Evolutionary conservation across 2,888 invertebrate genomes (phyloP), one percentile per base, ranked within the genome.

Genomic region (Himalopsyche tibetana): DNA sequence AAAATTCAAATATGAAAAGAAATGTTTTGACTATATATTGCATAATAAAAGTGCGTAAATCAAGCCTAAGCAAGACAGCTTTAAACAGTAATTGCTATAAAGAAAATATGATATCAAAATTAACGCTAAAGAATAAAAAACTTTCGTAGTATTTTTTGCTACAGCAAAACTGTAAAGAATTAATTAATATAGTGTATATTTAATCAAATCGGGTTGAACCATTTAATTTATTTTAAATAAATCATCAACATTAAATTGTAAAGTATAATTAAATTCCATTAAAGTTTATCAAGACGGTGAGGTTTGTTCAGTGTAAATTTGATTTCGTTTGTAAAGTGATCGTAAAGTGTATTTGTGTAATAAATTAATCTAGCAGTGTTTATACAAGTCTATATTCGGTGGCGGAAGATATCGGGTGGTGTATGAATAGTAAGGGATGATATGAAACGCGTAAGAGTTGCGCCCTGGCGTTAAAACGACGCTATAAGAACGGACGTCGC

Each of bases 401-500:
- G 11, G 74, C 74, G 74, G 36, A 74, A 36, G 74, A 12, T 15
- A 74, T 4, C 12, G 15, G 12, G 36, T 74, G 74, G 36, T 74
- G 36, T 36, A 74, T 74, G 4, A 74, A 74, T 36, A 74, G 74
- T 36, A 81, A 84, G 84, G 81, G 84, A 55, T 84, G 84, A 80
- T 56, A 81, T 82, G 85, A 79, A 84, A 63, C 85, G 86, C 86
- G 80, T 55, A 80, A 56, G 40, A 85, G 85, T 80, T 86, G 87
- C 87, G 88, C 86, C 84, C 84, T 83, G 80, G 85, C 40, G 51
- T 19, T 45, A 55, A 63, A 82, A 17, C 82, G 83, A 28, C 85
- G 81, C 84, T 86, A 87, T 87, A 88, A 87, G 84, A 88, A 82
- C 89, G 89, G 87, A 89, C 89, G 89, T 89, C 90, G 90, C 90